phyloP scores from a whole-genome alignment of 2,113 vertebrate genomes.

The Podiceps cristatus region DNA sequence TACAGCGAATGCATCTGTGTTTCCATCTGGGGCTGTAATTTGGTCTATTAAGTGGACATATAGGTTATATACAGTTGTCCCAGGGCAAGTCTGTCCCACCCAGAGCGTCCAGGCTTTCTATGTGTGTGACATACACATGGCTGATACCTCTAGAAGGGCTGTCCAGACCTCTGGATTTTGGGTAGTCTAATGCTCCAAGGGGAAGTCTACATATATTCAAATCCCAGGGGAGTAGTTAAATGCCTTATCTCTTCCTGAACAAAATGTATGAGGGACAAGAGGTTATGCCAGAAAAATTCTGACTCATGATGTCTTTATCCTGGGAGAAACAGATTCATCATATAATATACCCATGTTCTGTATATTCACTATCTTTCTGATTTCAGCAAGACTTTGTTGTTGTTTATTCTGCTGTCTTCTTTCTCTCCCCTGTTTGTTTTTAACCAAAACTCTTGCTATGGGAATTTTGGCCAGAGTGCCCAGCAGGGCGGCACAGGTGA shows the following conservation, averaged over 20 bases:
- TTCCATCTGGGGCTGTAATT: neutral
- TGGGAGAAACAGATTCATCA: neutral
- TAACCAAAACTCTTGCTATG: neutral
- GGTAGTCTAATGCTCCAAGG: neutral
- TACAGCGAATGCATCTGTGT: neutral
- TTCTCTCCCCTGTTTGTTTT: neutral
- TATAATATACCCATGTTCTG: neutral
- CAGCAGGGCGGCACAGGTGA: neutral
- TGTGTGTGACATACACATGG: fast-evolving
- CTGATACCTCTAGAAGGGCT: neutral
- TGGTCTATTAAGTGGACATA: neutral
- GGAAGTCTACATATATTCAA: neutral
- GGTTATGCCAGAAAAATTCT: neutral
- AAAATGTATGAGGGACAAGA: neutral
- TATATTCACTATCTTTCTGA: neutral
- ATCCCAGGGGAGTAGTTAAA: neutral
- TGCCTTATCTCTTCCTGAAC: neutral
- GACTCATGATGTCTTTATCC: neutral
- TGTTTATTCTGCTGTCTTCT: neutral
- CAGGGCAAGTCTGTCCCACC: neutral
- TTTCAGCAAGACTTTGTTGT: neutral
- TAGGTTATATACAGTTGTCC: neutral
- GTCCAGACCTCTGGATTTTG: neutral
- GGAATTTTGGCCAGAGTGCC: neutral
- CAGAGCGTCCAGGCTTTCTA: neutral